Evolutionary conservation across 2,113 vertebrate species (phyloP).

Genomic region (Butastur rufipennis): DNA sequence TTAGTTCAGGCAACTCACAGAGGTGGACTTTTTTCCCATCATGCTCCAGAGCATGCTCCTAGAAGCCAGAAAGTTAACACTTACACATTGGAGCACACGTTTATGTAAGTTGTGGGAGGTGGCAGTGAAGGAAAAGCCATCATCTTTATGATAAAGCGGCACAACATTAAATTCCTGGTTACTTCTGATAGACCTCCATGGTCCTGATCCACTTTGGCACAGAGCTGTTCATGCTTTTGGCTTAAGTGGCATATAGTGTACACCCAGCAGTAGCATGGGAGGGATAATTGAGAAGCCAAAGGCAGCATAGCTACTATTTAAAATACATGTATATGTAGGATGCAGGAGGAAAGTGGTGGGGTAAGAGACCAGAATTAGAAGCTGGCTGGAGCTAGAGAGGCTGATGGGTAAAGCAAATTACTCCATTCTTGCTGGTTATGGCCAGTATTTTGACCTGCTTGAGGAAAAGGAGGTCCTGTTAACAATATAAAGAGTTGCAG

Average conservation of each 20-base stretch:
- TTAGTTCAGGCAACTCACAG: neutral
- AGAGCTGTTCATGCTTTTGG: neutral
- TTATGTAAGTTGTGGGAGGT: neutral
- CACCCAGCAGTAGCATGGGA: neutral
- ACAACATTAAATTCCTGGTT: fast-evolving
- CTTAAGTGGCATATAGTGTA: neutral
- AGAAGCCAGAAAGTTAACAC: neutral
- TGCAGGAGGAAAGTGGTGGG: neutral
- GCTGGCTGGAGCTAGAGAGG: neutral
- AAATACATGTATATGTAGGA: neutral
- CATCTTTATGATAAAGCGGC: neutral
- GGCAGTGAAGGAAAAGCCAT: neutral
- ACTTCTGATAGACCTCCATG: neutral
- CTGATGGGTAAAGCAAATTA: neutral
- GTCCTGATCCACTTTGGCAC: neutral
- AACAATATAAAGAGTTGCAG: neutral
- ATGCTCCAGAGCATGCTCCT: neutral
- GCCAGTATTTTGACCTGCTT: neutral
- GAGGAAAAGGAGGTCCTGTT: neutral
- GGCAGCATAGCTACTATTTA: neutral
- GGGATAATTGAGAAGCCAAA: neutral
- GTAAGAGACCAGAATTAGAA: neutral
- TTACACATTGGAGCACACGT: neutral
- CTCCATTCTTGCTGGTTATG: neutral
- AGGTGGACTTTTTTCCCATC: neutral